phyloP scores from a whole-genome alignment of 2,888 invertebrate genomes.

The Crematogaster levior region DNA sequence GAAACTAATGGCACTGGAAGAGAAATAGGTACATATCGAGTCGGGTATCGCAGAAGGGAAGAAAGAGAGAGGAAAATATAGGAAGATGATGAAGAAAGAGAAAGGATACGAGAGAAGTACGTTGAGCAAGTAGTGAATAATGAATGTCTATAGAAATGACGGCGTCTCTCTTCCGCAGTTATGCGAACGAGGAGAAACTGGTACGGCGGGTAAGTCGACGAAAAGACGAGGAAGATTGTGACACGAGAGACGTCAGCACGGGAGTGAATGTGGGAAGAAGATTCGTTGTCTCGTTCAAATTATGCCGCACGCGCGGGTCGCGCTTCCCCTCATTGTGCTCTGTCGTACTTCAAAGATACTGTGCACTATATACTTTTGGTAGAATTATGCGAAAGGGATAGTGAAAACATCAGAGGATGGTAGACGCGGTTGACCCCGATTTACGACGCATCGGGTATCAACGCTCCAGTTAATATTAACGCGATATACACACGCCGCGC shows the following conservation, averaged over 20 bases:
- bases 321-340: constrained; percentile 62
- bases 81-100: constrained; percentile 21
- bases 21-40: constrained; percentile 57
- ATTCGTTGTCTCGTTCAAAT: constrained; percentile 72
- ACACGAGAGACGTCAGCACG: constrained; percentile 60
- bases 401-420: constrained; percentile 60
- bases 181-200: constrained; percentile 65
- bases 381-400: constrained; percentile 66
- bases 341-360: constrained; percentile 59
- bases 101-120: constrained; percentile 58
- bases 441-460: constrained; percentile 48
- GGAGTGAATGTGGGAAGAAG: constrained; percentile 57
- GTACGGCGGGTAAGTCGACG: constrained; percentile 68
- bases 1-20: too few species aligned
- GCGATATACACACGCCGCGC: constrained; percentile 9
- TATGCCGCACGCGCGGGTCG: constrained; percentile 61
- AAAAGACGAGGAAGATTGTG: constrained; percentile 71
- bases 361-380: constrained; percentile 58
- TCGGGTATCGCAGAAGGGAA: neutral
- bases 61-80: neutral
- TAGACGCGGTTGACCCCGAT: constrained; percentile 66
- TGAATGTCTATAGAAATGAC: constrained; percentile 83
- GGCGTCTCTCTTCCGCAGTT: constrained; percentile 75
- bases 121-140: constrained; percentile 78
- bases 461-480: constrained; percentile 39